A percentile compares a stretch with the other conserved stretches of the same genome.
These are phyloP conservation scores for Brachylomia viminalis DNA, from an alignment of 2,888 invertebrate species.

Conservation along the genomic window DNA sequence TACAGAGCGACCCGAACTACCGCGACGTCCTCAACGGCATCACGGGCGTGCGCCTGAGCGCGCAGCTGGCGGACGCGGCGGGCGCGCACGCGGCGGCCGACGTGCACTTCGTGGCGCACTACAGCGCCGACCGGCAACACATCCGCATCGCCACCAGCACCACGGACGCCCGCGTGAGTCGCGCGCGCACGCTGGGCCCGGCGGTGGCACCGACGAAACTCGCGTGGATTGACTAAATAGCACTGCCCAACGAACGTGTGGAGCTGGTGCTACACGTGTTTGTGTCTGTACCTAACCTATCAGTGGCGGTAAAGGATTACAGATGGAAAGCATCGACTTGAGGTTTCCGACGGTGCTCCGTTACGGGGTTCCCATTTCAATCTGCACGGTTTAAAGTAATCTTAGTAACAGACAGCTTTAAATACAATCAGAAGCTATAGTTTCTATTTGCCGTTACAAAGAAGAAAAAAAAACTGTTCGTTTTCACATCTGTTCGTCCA, in stretches of 20 bases:
- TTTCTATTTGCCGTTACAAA: too few species aligned
- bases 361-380: not conserved
- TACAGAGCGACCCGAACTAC: constrained; percentile 90
- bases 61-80: constrained; percentile 92
- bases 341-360: too few species aligned
- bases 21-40: constrained; percentile 92
- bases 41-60: constrained; percentile 92
- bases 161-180: constrained; percentile 93
- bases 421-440: not conserved
- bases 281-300: not conserved
- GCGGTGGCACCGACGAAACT: too few species aligned
- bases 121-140: constrained; percentile 95
- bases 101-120: constrained; percentile 93
- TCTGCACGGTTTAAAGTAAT: not conserved
- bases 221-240: too few species aligned
- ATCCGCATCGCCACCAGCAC: constrained; percentile 97
- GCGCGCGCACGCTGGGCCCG: too few species aligned
- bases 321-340: too few species aligned
- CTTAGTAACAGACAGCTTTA: not conserved
- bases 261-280: not conserved
- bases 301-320: not conserved
- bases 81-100: constrained; percentile 93
- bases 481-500: not conserved
- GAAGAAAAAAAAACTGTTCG: too few species aligned
- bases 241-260: not conserved